Base-by-base conservation (phyloP, 2,113 vertebrate genomes). In the Oriolus oriolus region DNA sequence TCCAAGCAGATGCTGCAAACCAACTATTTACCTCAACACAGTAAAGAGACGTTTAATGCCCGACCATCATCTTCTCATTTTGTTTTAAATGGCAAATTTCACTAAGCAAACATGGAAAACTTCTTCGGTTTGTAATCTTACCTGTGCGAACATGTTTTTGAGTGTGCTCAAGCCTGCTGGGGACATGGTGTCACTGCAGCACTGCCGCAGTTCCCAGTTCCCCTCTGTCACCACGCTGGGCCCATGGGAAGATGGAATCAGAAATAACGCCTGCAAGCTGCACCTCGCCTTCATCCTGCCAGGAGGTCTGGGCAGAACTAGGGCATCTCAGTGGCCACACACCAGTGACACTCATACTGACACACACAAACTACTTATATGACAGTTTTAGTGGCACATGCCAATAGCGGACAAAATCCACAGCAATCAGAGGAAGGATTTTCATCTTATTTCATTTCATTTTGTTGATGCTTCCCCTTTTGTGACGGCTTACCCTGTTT, bases 11-110 rank as follows among this genome's bases (percentile, higher is more conserved):
- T 73, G 35, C 31, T 4, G 0, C 57, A 88, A 89, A 76, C 20
- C 39, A 65, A 6, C 37, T 59, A 31, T n/a, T 53, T 47, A 53
- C 31, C 39, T 63, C 68, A 70, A 42, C 16, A 49, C 9, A 50
- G 11, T 26, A 16, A 6, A 45, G 0, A 76, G n/a, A 35, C 0
- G 0, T 49, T 54, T 68, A 56, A 79, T 31, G 35, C 22, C 21
- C 0, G 0, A 28, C 41, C 41, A 31, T 63, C 15, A 39, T 33
- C 13, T 37, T 33, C 31, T 35, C 45, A 14, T 6, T 28, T 53
- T 42, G 28, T 28, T 89, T 89, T 27, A 66, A 86, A 68, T 26
- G 26, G 57, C 23, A 52, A 49, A 64, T 78, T 39, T 60, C 49
- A 33, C 22, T 6, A 8, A 71, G 20, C 11, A 66, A 71, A 59